Percentiles rank a stretch among this genome's conserved stretches.
These are phyloP conservation scores for Mormyrus hasselquistii DNA, from an alignment of 2,797 vertebrate genomes.

Conservation along the genomic window DNA sequence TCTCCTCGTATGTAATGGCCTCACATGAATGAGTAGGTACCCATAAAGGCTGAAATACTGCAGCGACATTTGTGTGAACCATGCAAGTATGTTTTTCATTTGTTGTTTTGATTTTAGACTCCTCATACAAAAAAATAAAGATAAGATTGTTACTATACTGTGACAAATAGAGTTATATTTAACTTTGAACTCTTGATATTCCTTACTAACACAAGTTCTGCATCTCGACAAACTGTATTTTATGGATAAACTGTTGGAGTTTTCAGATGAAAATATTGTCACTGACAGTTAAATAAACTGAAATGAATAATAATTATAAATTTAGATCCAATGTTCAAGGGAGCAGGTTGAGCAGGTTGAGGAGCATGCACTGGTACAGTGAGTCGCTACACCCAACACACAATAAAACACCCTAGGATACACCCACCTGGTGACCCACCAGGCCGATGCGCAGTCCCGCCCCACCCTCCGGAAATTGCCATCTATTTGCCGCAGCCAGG, in stretches of 20 bases:
- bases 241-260: not conserved
- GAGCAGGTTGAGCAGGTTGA: not conserved
- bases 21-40: conserved; percentile 29
- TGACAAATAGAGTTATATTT: not conserved
- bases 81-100: not conserved
- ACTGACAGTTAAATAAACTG: not conserved
- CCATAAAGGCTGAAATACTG: conserved; percentile 14
- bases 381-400: not conserved
- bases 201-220: not conserved
- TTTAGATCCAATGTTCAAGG: not conserved
- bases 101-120: not conserved
- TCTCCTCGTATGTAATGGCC: conserved; percentile 23
- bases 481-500: not conserved
- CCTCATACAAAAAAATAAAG: not conserved
- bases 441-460: not conserved
- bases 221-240: not conserved
- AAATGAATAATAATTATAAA: not conserved
- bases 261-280: not conserved
- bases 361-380: not conserved
- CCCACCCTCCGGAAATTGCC: not conserved
- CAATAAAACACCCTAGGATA: not conserved
- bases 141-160: not conserved
- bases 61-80: not conserved
- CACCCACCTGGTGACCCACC: not conserved
- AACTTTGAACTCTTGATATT: not conserved